Evolutionary conservation across 1,140 invertebrate species (phyloP), one percentile per base, ranked within the genome.

Genomic region (Periplaneta americana): DNA sequence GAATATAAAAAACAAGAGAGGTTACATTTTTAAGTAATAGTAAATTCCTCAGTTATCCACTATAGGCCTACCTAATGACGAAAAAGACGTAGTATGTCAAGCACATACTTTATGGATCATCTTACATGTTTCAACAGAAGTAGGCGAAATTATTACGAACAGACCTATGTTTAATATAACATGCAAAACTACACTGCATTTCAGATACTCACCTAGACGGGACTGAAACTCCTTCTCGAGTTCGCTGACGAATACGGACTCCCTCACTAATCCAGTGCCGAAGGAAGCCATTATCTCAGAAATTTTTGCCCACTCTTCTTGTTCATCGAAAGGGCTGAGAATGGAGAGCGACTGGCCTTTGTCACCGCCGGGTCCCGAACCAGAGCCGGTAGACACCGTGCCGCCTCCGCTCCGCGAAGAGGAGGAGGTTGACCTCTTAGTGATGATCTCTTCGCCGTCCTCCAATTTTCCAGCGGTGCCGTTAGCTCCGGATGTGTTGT

Each of bases 301-400:
- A 82, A 98, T 98, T 88, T 97, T 97, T 1, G 96, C 95, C 95
- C 97, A 98, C 88, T 98, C 97, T 89, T 98, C 96, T 86, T 95
- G 91, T 86, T 98, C 96, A 89, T 98, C 96, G 87, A 98, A 96
- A 0, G 96, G 95, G 85, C 95, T 96, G 83, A 97, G 92, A 79
- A 95, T 92, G 22, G 93, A 94, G 78, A 94, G 88, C 9, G 91
- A 91, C 85, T 94, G 93, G 81, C 91, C 91, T 28, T 86, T 86
- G 36, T 88, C 89, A 88, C 89, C 83, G 85, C 85, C 28, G 84
- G 84, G 34, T 85, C 85, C 83, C 85, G 84, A 80, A 78, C 83
- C 79, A 83, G 84, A 82, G 84, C 74, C 75, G n/a, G 66, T n/a
- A 28, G 75, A 36, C 22, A 39, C 28, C 80, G 48, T 80, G 80